Evolutionary conservation across 2,797 vertebrate genomes (phyloP).

Genomic region (Euphonia xanthogaster): DNA sequence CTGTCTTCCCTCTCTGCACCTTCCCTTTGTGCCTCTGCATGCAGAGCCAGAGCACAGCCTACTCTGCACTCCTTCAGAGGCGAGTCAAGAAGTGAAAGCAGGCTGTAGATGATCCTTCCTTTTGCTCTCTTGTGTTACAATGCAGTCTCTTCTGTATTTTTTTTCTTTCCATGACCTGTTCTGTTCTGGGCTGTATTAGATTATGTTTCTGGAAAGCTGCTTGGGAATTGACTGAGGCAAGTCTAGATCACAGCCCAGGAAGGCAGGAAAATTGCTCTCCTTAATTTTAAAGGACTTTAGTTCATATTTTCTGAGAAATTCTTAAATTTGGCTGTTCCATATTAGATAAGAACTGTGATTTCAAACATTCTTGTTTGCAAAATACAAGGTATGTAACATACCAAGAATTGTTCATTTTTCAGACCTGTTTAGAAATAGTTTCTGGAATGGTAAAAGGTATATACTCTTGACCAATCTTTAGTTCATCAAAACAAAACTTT

Average conservation of each 20-base stretch:
- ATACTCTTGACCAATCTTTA: background rate
- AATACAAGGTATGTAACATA: background rate
- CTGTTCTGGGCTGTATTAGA: background rate
- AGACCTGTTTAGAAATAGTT: background rate
- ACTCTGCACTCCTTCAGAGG: background rate
- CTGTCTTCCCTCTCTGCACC: background rate
- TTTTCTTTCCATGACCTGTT: background rate
- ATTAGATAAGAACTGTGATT: background rate
- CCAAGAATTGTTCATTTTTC: background rate
- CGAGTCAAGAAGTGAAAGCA: background rate
- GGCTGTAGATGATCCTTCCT: background rate
- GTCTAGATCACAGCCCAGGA: background rate
- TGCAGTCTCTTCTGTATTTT: background rate
- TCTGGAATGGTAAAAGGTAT: background rate
- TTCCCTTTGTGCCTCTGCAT: background rate
- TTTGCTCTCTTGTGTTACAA: background rate
- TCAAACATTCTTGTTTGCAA: background rate
- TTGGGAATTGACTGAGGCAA: background rate
- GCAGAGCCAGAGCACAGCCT: accelerated
- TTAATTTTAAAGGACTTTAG: background rate
- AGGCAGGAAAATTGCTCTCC: background rate
- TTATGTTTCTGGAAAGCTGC: background rate
- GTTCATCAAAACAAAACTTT: background rate
- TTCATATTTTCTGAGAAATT: background rate
- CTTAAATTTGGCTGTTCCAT: background rate